Evolutionary conservation across 2,113 vertebrate genomes (phyloP), one percentile per base, ranked within the genome.

Genomic region (Callocephalon fimbriatum): DNA sequence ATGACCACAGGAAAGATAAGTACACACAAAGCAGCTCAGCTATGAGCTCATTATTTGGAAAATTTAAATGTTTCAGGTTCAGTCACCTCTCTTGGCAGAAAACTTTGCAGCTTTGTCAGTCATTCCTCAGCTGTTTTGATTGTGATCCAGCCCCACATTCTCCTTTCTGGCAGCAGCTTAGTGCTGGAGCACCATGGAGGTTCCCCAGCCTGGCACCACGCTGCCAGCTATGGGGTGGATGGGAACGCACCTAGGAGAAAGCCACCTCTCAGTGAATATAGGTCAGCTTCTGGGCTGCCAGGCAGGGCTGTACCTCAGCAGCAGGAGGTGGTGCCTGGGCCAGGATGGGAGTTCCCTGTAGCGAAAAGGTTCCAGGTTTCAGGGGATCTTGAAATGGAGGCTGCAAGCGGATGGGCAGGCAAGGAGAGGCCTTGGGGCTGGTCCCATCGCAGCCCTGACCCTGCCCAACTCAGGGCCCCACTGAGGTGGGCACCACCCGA

Each of bases 201-300:
- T n/a, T 35, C 25, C 21, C 5, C 31, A 76, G 26, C 8, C 31
- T 0, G 0, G 31, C 26, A 44, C n/a, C 26, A 29, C 0, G 0
- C 15, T 48, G 50, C 13, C 54, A 59, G 50, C 15, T 53, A 15
- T 53, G 40, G 9, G 8, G 12, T 37, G 45, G 31, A 32, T n/a
- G 56, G 22, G 21, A 29, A 44, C 25, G 23, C 9, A 40, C 9
- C 10, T 4, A 37, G 22, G 26, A 61, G 45, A 61, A 77, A 76
- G 40, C 10, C 4, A 0, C 40, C 29, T 53, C 29, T 27, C 1
- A 1, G 12, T 21, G 15, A 66, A 3, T 2, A n/a, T 12, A 16
- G 51, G 12, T 12, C 26, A 31, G 26, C 8, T 72, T 1, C 0
- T 1, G 3, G 18, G 23, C 58, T 53, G 58, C 25, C 1, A 2